A percentile compares a stretch with the other conserved stretches of the same genome.
phyloP scores from a whole-genome alignment of 2,797 vertebrate genomes.

The Acridotheres tristis region DNA sequence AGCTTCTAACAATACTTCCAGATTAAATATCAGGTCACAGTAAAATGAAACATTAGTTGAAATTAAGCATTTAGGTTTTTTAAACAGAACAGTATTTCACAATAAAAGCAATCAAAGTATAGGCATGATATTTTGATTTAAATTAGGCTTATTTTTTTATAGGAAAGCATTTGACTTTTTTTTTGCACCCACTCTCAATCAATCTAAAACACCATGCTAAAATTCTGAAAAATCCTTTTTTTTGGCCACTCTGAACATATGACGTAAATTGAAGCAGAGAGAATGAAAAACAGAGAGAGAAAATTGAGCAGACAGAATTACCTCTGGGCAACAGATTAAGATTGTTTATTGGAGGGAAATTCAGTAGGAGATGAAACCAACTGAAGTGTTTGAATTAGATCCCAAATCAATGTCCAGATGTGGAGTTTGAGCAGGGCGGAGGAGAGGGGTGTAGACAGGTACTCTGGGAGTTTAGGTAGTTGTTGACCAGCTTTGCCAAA shows the following conservation, averaged over 20 bases:
- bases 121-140: background rate
- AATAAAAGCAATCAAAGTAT: background rate
- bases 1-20: background rate
- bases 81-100: background rate
- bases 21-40: background rate
- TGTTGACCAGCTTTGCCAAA: background rate
- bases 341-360: background rate
- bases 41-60: background rate
- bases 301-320: background rate
- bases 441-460: accelerated
- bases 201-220: background rate
- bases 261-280: background rate
- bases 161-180: background rate
- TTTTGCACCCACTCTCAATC: background rate
- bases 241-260: background rate
- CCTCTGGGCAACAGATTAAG: slow-evolving; percentile 4
- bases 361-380: background rate
- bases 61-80: background rate
- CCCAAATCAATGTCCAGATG: slow-evolving; percentile 2
- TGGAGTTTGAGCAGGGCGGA: background rate
- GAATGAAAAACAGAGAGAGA: background rate
- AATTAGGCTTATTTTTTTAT: background rate
- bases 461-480: background rate
- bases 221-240: background rate
- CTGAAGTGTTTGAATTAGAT: slow-evolving; percentile 24